Base-by-base conservation (phyloP, 2,888 invertebrate genomes). In the Lymantria dispar region DNA sequence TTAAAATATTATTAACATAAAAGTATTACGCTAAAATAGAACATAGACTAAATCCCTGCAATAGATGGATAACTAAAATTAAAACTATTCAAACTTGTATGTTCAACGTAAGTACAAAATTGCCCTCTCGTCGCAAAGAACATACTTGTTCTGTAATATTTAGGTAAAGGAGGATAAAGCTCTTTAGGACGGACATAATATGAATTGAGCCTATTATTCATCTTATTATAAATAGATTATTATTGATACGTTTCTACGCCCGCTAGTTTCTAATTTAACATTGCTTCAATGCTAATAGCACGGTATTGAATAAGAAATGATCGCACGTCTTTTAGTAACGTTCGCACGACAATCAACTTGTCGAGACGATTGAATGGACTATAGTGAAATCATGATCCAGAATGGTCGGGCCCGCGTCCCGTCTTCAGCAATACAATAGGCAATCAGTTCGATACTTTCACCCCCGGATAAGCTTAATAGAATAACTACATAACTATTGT, bases 361-460 rank as follows among this genome's bases (percentile, higher is more conserved):
- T 77, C 76, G 75, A 81, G 83, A 77, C 69, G 78, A 74, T 82
- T 81, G 80, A 82, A 81, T 77, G 70, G 75, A 66, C 69, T 68
- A 63, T 64, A 76, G 78, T 79, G 83, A 83, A 82, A 84, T 82
- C 80, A 80, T 78, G 82, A 75, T 87, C 87, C 87, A 81, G 86
- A 85, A 74, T 67, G 57, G 69, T 67, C 68, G 71, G 65, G 67
- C 65, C 64, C 64, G 75, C 74, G 74, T 80, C 80, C 81, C 73
- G 76, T 61, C 68, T 64, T 60, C 58, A 59, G 57, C 61, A 60
- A 69, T 62, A 87, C 85, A 87, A 88, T 86, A 71, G 80, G 70
- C 85, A 85, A 87, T 87, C 87, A 86, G 78, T 70, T 74, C 74
- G 64, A 74, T 79, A 87, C 90, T 89, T 90, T 89, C 87, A 85